Evolutionary conservation across 2,113 vertebrate species (phyloP), one percentile per base, ranked within the genome.

Genomic region (Kryptolebias marmoratus): DNA sequence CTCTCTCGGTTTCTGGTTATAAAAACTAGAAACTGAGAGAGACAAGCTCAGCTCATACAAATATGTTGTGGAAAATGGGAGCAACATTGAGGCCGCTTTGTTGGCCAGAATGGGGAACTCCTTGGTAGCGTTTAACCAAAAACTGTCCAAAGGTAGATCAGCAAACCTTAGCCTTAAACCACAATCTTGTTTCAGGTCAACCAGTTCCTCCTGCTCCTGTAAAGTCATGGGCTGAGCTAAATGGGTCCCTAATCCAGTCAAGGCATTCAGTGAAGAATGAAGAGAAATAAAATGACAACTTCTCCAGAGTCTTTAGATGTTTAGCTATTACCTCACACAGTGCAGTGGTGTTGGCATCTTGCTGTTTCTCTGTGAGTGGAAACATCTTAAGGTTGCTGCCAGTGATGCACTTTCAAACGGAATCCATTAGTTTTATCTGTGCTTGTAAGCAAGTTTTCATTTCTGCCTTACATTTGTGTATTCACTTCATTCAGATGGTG

Each of bases 161-260:
- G 61, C 68, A 70, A 68, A 77, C 15, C 8, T 68, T 22, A 80
- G 71, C 39, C 75, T 81, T 36, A 72, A 39, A 65, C 52, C 36
- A 42, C 31, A 13, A 15, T 69, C 16, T 76, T 70, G 52, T 81
- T 11, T 80, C 52, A 84, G 57, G 77, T 75, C 66, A 83, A 12
- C 80, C 48, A 70, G 63, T 80, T 80, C 61, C 42, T 79, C 72
- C 11, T 81, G 79, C 22, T 22, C 22, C 22, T 22, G 22, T 22
- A 22, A 22, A 22, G 22, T 22, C 57, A 70, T 44, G 71, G 70
- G 50, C 68, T 65, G 42, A 69, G 56, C 60, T 63, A 9, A 52
- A 39, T 65, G 11, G 16, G 64, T 79, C 64, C 67, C 67, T 80
- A 73, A 82, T 62, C 55, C 75, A 84, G 83, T 75, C 77, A 69